These are phyloP conservation scores for Amphipoea lucens DNA, from an alignment of 2,888 invertebrate species.

Conservation along the genomic window DNA sequence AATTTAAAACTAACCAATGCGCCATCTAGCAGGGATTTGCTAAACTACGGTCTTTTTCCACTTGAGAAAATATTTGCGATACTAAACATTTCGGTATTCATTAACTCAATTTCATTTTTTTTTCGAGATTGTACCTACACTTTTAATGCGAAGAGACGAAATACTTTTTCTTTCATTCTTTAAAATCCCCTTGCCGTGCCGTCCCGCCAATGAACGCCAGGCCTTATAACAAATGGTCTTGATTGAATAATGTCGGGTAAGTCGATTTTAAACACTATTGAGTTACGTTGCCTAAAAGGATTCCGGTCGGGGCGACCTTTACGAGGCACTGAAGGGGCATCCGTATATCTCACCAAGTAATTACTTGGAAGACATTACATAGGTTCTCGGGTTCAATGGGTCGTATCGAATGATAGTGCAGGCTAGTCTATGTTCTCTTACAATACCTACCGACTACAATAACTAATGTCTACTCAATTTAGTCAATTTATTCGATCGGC, in stretches of 20 bases:
- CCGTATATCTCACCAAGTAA: conserved; percentile 49
- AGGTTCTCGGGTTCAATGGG: conserved; percentile 27
- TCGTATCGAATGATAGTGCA: conserved; percentile 3
- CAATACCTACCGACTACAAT: neutral
- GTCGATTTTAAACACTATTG: conserved; percentile 81
- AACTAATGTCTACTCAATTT: neutral
- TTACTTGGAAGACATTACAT: conserved; percentile 53
- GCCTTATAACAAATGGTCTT: conserved; percentile 69
- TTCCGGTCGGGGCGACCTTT: conserved; percentile 64
- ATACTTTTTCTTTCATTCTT: neutral
- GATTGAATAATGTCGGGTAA: conserved; percentile 82
- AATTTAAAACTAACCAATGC: no score
- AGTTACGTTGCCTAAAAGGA: conserved; percentile 80
- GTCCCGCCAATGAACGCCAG: neutral
- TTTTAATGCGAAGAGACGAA: no score
- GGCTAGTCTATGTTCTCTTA: neutral
- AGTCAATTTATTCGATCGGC: neutral
- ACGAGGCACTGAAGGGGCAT: conserved; percentile 29
- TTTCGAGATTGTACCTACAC: no score
- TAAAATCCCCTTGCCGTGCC: neutral
- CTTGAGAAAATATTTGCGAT: no score
- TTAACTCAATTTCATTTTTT: no score
- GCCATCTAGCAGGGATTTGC: no score
- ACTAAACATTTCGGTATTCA: no score
- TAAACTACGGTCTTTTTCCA: no score